A percentile compares a stretch with the other conserved stretches of the same genome.
These are phyloP conservation scores for Phylloscopus whistleri DNA, from an alignment of 2,113 vertebrate species.

Conservation along the genomic window DNA sequence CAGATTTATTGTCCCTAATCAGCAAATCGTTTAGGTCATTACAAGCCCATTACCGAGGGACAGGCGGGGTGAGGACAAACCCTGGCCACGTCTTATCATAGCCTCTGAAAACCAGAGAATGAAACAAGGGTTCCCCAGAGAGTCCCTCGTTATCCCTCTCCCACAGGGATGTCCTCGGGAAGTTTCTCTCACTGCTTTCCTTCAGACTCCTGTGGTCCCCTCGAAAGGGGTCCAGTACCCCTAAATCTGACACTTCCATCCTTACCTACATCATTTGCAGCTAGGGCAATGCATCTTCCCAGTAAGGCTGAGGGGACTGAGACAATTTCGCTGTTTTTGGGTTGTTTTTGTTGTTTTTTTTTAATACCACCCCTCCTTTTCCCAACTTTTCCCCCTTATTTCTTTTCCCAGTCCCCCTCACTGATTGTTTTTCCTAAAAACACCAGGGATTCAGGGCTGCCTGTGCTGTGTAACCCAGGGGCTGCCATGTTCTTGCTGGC, in stretches of 20 bases:
- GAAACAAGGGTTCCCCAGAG: conserved; percentile 31
- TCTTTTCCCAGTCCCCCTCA: not conserved
- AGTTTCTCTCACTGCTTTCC: not conserved
- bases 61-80: conserved; percentile 65
- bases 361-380: not conserved
- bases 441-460: not conserved
- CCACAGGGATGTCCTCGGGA: not conserved
- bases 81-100: conserved; percentile 55
- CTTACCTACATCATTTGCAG: not conserved
- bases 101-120: conserved; percentile 61
- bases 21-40: conserved; percentile 91
- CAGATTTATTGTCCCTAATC: conserved; percentile 90
- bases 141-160: not conserved
- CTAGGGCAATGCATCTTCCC: fast-evolving
- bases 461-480: not conserved
- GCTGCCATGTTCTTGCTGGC: not conserved
- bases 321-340: not conserved
- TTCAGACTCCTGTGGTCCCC: not conserved
- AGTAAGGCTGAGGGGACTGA: not conserved
- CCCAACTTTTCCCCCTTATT: not conserved
- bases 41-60: conserved; percentile 85
- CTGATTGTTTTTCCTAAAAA: not conserved
- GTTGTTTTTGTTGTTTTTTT: not conserved
- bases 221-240: not conserved
- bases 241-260: not conserved